Evolutionary conservation across 1,140 invertebrate genomes (phyloP), one percentile per base, ranked within the genome.

Genomic region (Sycobia sp.): DNA sequence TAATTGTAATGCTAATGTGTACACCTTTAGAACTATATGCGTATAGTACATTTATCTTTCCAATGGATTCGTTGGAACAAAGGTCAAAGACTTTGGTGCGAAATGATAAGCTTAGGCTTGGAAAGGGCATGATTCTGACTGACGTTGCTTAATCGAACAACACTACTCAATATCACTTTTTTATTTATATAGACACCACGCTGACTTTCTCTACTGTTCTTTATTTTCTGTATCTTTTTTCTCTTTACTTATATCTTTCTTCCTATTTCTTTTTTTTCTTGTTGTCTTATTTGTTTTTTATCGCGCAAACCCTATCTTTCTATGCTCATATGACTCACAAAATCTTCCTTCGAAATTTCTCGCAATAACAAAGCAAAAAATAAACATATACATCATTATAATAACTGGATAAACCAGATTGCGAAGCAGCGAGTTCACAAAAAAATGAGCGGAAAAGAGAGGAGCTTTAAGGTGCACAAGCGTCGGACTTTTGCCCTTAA

Each of bases 1-100:
- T 65, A 57, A 39, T 53, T 58, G 60, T 67, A 67, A 69, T 65
- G 60, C 61, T 56, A 44, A 67, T 49, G 38, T 63, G 44, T 63
- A 58, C 43, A 60, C 39, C 46, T 67, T 60, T 57, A 67, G 61
- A 44, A 55, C 61, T 60, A 67, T 67, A 60, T 56, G 60, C 60
- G 20, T 62, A 55, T 61, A 63, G 60, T 67, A 67, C 65, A 63
- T 57, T 62, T 58, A 58, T 62, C 32, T 54, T 61, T 47, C 59
- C 59, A 62, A 62, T 54, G 32, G 22, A 16, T 20, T 27, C 41
- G 29, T 46, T 46, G 32, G 49, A 61, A 47, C 51, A 58, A 65
- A 65, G 22, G 49, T 67, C 60, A 39, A 50, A 51, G 34, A 51
- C 61, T 67, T 67, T 67, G 66, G 66, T 67, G 56, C 56, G 18